These are phyloP conservation scores for Seladonia tumulorum DNA, from an alignment of 2,888 invertebrate species.

Conservation along the genomic window DNA sequence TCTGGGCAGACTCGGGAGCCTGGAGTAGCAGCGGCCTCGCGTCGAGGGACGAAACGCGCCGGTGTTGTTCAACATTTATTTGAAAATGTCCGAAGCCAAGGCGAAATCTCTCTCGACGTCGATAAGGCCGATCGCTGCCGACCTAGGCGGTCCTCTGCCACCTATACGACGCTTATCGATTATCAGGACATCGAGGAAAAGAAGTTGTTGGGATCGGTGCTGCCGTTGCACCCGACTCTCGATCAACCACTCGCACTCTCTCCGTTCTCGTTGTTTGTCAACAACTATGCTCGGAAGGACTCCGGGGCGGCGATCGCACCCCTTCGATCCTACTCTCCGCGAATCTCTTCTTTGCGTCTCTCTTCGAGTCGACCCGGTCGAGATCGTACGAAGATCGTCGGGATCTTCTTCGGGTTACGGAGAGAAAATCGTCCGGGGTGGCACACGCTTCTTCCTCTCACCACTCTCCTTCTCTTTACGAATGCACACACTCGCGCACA, in stretches of 20 bases:
- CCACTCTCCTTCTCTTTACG: constrained; percentile 4
- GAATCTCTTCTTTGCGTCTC: not conserved
- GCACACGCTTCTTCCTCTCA: constrained; percentile 23
- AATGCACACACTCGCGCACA: constrained; percentile 6
- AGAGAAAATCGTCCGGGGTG: constrained; percentile 15
- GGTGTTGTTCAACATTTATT: constrained; percentile 72
- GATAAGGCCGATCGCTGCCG: constrained; percentile 71
- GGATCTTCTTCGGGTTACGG: not conserved
- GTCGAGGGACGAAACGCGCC: constrained; percentile 55
- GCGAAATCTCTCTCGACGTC: constrained; percentile 58
- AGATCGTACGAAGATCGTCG: not conserved
- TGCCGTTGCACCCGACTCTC: constrained; percentile 61
- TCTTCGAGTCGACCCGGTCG: not conserved
- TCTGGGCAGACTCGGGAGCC: constrained; percentile 49
- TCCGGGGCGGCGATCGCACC: constrained; percentile 20
- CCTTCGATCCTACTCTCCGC: not conserved
- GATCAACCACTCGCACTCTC: constrained; percentile 53
- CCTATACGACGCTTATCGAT: constrained; percentile 69
- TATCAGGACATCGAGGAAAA: constrained; percentile 77
- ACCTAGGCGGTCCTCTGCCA: constrained; percentile 63
- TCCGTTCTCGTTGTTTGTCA: constrained; percentile 40
- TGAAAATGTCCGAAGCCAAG: constrained; percentile 44
- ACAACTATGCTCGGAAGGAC: constrained; percentile 35
- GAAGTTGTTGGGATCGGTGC: constrained; percentile 65
- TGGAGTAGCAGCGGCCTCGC: constrained; percentile 53